Evolutionary conservation across 2,797 vertebrate species (phyloP), one percentile per base, ranked within the genome.

Genomic region (Sandelia bainsii): DNA sequence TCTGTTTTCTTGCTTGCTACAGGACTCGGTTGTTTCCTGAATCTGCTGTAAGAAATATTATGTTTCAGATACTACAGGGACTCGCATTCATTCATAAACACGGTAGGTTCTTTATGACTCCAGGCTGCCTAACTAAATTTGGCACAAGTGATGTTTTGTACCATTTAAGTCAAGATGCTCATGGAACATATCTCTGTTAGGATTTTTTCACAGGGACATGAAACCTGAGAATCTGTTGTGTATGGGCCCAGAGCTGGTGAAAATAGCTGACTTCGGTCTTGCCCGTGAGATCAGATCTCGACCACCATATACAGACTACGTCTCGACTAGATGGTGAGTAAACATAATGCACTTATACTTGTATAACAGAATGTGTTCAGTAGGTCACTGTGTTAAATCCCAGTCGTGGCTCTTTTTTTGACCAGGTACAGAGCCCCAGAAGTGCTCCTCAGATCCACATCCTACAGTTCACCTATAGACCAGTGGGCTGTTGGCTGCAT

Each of bases 11-110:
- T 56, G 92, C 87, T 91, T 92, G 11, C 91, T 84, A 75, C 94
- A 99, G 98, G 95, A 96, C 95, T 91, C 97, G 97, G 79, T 91
- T 99, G 92, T 99, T 99, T 86, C 97, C 98, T 0, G 98, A 99
- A 89, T 98, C 98, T 69, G 96, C 96, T 84, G 96, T 99, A 86
- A 96, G 98, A 93, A 99, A 99, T 86, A 98, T 99, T 75, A 97
- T 97, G 96, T 99, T 98, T 94, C 98, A 99, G 83, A 99, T 99
- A 93, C 85, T 99, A 56, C 98, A 99, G 91, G 98, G 98, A n/a
- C 93, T 99, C 61, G 94, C 97, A 42, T 99, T 99, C 92, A 98
- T 99, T 93, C 98, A 99, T 89, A 99, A 96, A 87, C 91, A 94
- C 70, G 93, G 90, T 91, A 85, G 54, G 79, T 83, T 1, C 16